Evolutionary conservation across 2,113 vertebrate species (phyloP), one percentile per base, ranked within the genome.

Genomic region (Hiodon alosoides): DNA sequence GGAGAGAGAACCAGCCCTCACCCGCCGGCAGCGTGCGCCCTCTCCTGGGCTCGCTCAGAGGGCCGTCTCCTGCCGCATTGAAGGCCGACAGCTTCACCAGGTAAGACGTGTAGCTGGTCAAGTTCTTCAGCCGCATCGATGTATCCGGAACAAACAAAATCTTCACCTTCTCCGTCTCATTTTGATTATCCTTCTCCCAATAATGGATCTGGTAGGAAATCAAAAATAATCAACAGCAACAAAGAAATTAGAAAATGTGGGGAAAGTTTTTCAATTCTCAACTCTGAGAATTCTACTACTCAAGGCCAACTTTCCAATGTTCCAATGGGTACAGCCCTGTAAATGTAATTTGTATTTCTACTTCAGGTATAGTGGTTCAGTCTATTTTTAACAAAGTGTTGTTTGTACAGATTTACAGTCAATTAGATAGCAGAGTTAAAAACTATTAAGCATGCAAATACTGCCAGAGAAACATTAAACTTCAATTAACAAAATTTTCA

Each of bases 61-160:
- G 96, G 5, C 96, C 96, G 0, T 98, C 95, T 0, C 96, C 96
- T 0, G 96, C 96, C 0, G 92, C 93, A 5, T 97, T 98, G 90
- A 98, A 98, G 8, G 96, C 96, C 0, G 93, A 93, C 67, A 98
- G 90, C 62, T 93, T 93, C 68, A 94, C 84, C 88, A 94, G 81
- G 84, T 98, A 95, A 52, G 86, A 83, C 0, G 93, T 95, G 86
- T 97, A 95, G 85, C 95, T 95, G 80, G 93, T 96, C 81, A 98
- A 90, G 86, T 98, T 95, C 81, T 94, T 95, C 54, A 98, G 90
- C 8, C 87, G 89, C 72, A 95, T 79, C 0, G 59, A 74, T 0
- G 93, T 95, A 82, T 98, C 92, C 0, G 96, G 95, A 1, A 97
- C 93, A 79, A 98, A 97, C 11, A 96, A 91, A 31, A 96, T 92